Percentiles rank a stretch among this genome's conserved stretches.
These are phyloP conservation scores for Lomographa bimaculata DNA, from an alignment of 2,888 invertebrate species.

Conservation along the genomic window DNA sequence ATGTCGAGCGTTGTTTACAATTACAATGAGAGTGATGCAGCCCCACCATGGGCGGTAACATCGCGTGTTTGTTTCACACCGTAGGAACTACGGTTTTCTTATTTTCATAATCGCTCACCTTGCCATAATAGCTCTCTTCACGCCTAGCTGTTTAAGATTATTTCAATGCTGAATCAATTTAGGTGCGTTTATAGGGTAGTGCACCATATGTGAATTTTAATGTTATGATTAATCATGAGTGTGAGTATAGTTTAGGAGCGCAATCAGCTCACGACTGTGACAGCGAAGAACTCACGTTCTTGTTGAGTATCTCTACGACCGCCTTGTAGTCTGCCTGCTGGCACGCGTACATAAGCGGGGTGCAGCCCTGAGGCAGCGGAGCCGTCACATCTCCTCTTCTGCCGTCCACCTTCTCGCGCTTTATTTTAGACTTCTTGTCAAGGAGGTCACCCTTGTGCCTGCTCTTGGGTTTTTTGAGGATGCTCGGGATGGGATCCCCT, in stretches of 20 bases:
- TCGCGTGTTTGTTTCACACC: slow-evolving; percentile 58
- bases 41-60: slow-evolving; percentile 48
- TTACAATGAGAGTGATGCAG: slow-evolving; percentile 52
- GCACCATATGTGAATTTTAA: slow-evolving; percentile 1
- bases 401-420: slow-evolving; percentile 68
- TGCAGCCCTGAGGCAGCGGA: slow-evolving; percentile 87
- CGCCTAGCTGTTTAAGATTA: slow-evolving; percentile 1
- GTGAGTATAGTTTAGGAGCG: slow-evolving; percentile 12
- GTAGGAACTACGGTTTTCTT: slow-evolving; percentile 49
- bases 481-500: slow-evolving; percentile 76
- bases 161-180: slow-evolving; percentile 2
- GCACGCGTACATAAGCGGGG: slow-evolving; percentile 95
- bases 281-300: slow-evolving; percentile 85
- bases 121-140: slow-evolving; percentile 10
- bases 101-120: slow-evolving; percentile 50
- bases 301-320: slow-evolving; percentile 89
- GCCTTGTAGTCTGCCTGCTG: slow-evolving; percentile 93
- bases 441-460: slow-evolving; percentile 66
- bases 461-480: slow-evolving; percentile 72
- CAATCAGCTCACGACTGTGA: slow-evolving; percentile 11
- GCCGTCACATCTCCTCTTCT: slow-evolving; percentile 65
- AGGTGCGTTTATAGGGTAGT: no score
- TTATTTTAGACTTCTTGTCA: slow-evolving; percentile 75
- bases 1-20: slow-evolving; percentile 55
- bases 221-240: slow-evolving; percentile 4